Base-by-base conservation (phyloP, 2,113 vertebrate genomes). In the Electrona antarctica region DNA sequence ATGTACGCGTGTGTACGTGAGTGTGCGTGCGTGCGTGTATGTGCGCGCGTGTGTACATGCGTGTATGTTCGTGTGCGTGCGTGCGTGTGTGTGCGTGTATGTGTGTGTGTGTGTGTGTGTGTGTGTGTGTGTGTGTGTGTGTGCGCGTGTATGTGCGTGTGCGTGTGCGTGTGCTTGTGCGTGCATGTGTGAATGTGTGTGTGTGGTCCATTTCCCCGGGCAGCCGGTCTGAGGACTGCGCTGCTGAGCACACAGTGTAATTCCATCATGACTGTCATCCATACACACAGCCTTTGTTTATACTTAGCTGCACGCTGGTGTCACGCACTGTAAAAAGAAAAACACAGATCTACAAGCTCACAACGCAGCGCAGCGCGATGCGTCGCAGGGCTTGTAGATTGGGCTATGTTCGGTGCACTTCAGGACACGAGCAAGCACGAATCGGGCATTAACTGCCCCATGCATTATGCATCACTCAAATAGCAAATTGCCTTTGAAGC, bases 191-290 rank as follows among this genome's bases (percentile, higher is more conserved):
- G n/a, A n/a, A 54, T 0, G 14, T 1, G 55, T 57, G n/a, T 14
- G 55, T 57, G 55, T 57, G 1, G 7, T 10, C 60, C 12, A 54
- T 41, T 52, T 0, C 7, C n/a, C 28, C 7, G 3, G 1, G 12
- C 1, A 41, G 46, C n/a, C 21, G 13, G 21, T 52, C 56, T 58
- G 48, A 41, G 33, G 50, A 62, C 60, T 52, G 65, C 50, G 54
- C 63, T 48, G 48, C 64, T 8, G 33, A 65, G 55, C 62, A 58
- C 64, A 21, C 21, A 67, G 2, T 21, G 64, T 29, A 69, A 57
- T 13, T 21, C 60, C 54, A 63, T 70, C 63, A 62, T 46, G 66
- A 67, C 66, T 29, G 72, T 52, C 29, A 76, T 50, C 45, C 29
- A 28, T 33, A 55, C n/a, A 33, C 68, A 47, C 41, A 46, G 33